phyloP scores from a whole-genome alignment of 2,113 vertebrate species.

The Vulpes ferrilata region DNA sequence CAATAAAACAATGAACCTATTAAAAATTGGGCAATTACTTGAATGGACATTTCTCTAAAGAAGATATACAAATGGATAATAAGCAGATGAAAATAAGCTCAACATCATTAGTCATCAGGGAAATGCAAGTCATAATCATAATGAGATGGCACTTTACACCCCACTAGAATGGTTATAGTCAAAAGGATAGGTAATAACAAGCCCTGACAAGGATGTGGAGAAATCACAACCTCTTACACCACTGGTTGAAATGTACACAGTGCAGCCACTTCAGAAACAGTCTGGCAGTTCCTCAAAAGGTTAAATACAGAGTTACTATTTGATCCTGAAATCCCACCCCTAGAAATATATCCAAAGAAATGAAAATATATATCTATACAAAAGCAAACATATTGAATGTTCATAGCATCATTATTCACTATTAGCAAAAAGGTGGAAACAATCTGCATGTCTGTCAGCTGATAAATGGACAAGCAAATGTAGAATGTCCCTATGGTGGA shows the following conservation, averaged over 20 bases:
- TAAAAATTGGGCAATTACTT: not conserved
- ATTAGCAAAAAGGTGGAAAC: not conserved
- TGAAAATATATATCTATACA: not conserved
- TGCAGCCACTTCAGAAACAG: not conserved
- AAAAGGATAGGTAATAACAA: not conserved
- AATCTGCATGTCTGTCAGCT: not conserved
- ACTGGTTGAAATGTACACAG: not conserved
- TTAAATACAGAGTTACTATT: not conserved
- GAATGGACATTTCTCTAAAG: not conserved
- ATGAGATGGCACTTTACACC: not conserved
- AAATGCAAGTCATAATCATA: constrained; percentile 6
- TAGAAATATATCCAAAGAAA: not conserved
- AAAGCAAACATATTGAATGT: not conserved
- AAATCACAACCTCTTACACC: not conserved
- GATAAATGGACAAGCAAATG: not conserved
- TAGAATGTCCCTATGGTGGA: not conserved
- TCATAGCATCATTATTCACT: not conserved
- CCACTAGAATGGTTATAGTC: not conserved
- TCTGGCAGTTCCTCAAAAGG: not conserved
- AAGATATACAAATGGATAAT: not conserved
- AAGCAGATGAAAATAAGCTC: not conserved
- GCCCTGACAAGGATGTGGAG: not conserved
- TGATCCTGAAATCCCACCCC: not conserved
- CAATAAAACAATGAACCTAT: not conserved
- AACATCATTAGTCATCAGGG: not conserved